Conservation (phyloP, 2,888 invertebrate species). For the Euphydryas editha region DNA sequence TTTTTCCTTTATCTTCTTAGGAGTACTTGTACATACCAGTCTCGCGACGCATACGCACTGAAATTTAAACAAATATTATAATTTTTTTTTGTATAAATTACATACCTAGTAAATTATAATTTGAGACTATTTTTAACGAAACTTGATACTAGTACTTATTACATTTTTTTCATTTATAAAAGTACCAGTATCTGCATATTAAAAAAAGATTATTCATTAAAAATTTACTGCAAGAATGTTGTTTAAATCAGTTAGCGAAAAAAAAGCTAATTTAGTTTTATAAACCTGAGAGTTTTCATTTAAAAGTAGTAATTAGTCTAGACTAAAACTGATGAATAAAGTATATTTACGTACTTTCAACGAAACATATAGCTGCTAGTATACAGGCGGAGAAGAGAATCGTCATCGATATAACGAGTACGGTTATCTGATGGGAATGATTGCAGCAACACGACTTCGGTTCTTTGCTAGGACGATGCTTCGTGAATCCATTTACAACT, state of each 20-base stretch:
- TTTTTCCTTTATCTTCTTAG: conserved; percentile 45
- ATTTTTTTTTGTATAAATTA: neutral
- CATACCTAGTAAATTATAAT: neutral
- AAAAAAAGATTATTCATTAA: no score
- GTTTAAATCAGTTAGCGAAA: no score
- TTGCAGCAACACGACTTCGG: conserved; percentile 88
- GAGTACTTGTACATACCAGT: conserved; percentile 80
- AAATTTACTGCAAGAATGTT: no score
- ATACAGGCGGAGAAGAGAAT: conserved; percentile 91
- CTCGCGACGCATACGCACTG: conserved; percentile 81
- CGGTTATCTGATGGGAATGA: conserved; percentile 90
- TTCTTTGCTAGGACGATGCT: conserved; percentile 85
- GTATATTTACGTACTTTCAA: conserved; percentile 88
- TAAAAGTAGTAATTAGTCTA: no score
- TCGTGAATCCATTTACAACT: conserved; percentile 90
- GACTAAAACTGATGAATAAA: no score
- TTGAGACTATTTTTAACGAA: no score
- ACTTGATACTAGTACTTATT: no score
- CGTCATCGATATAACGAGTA: conserved; percentile 92
- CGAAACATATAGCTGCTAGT: conserved; percentile 90
- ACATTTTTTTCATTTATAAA: no score
- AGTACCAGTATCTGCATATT: no score
- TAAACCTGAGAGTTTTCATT: no score
- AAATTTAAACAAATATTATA: conserved; percentile 51
- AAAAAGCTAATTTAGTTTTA: no score